Base-by-base conservation (phyloP, 2,797 vertebrate species). In the Pelodytes ibericus region DNA sequence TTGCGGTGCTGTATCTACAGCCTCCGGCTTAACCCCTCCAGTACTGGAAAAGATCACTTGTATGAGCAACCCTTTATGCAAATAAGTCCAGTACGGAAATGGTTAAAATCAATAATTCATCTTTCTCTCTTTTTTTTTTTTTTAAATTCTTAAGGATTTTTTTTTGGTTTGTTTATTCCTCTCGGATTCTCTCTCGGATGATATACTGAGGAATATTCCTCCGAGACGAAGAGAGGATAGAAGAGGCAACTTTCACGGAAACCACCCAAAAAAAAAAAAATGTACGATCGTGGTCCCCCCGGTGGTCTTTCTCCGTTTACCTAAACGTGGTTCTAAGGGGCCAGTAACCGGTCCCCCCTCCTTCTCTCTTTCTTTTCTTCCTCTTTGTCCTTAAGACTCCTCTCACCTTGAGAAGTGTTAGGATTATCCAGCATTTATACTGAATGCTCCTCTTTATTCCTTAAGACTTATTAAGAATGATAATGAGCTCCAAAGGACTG, bases 381-480 rank as follows among this genome's bases (percentile, higher is more conserved):
- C 87, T 88, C 89, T 87, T 87, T 94, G 93, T 96, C 94, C 93
- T 93, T 88, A 92, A 92, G 93, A 95, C 94, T 95, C 93, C 90
- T 88, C 95, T 99, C 96, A 98, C 97, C 97, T 99, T 99, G 97
- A 94, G 91, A 92, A 93, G 94, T 91, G 93, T 94, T 93, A 94
- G 96, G 96, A 98, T 99, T 99, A 98, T 94, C 92, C 91, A 95
- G 95, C 95, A 95, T 97, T 98, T 97, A 97, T 94, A 95, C 95
- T 95, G 93, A 93, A 94, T 91, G 94, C 95, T 95, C 93, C 92
- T 89, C 90, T 92, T 95, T 96, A 96, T 97, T 98, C 96, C 94
- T 96, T 98, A 98, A 98, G 96, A 97, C 97, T 98, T 98, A 99
- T 99, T 99, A 98, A 95, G 97, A 97, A 98, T 99, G 97, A 97